Evolutionary conservation across 2,797 vertebrate species (phyloP).

Genomic region (Sphenopsis melanotis): DNA sequence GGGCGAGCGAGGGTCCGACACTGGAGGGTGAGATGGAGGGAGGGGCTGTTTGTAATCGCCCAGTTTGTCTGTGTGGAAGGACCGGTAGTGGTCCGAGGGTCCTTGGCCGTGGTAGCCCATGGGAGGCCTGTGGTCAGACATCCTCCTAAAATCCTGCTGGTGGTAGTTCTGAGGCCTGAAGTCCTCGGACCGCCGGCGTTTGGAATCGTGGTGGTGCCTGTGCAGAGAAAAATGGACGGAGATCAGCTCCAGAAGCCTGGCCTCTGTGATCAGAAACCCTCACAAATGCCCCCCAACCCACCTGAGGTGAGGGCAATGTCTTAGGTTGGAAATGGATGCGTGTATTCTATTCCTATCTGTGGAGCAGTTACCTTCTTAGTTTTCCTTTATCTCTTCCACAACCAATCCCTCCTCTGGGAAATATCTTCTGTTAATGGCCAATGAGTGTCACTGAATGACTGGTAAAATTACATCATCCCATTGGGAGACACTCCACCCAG

Average conservation of each 20-base stretch:
- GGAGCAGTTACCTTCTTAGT: too few species aligned
- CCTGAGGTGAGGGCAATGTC: background rate
- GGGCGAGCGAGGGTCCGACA: constrained; percentile 89
- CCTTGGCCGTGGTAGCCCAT: constrained; percentile 82
- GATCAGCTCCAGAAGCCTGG: background rate
- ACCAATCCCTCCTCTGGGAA: background rate
- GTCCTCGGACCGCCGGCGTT: constrained; percentile 89
- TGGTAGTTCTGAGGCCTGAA: constrained; percentile 88
- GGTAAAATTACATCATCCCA: background rate
- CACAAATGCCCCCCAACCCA: too few species aligned
- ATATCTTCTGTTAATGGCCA: background rate
- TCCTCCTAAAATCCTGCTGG: constrained; percentile 89
- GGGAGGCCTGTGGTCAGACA: constrained; percentile 87
- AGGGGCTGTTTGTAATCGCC: constrained; percentile 83
- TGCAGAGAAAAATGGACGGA: background rate
- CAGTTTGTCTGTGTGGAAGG: constrained; percentile 86
- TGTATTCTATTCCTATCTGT: background rate
- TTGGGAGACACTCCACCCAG: background rate
- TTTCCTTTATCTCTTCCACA: background rate
- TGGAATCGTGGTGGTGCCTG: constrained; percentile 90
- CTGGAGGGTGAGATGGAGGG: constrained; percentile 73
- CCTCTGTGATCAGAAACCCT: too few species aligned
- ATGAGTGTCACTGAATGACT: background rate
- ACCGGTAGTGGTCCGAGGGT: constrained; percentile 88
- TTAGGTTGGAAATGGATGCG: background rate